Evolutionary conservation across 2,888 invertebrate species (phyloP), one percentile per base, ranked within the genome.

Genomic region (Vesta saturnalis): DNA sequence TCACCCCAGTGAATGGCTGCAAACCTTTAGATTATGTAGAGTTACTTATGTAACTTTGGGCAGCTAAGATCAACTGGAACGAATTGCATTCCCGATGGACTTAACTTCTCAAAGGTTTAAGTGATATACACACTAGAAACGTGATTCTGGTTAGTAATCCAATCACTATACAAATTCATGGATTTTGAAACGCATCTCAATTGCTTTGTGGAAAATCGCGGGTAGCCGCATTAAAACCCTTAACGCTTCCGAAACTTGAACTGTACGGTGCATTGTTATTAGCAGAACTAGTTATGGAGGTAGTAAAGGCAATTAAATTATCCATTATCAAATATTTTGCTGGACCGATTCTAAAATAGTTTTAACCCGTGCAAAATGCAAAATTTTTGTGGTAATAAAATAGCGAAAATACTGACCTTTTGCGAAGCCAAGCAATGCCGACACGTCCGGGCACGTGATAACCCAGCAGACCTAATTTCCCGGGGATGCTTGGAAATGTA

Each of bases 171-270:
- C 62, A 72, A 54, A 21, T 75, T 12, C 69, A 73, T 49, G 73
- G 75, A 6, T 76, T 77, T 64, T 61, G 64, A 75, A n/a, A n/a
- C n/a, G n/a, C n/a, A n/a, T n/a, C n/a, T n/a, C n/a, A n/a, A n/a
- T n/a, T n/a, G n/a, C n/a, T n/a, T n/a, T n/a, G n/a, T n/a, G n/a
- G n/a, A n/a, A n/a, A n/a, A n/a, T n/a, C n/a, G n/a, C n/a, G n/a
- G n/a, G n/a, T n/a, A n/a, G n/a, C n/a, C n/a, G n/a, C n/a, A n/a
- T n/a, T n/a, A n/a, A n/a, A n/a, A 69, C 46, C 47, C 4, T 12
- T 74, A n/a, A 71, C 73, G 12, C 15, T 77, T 5, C 75, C 76
- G 14, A 63, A 74, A 46, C 55, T 77, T n/a, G 74, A 76, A 69
- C 47, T 74, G 10, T 72, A 64, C 10, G 74, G 61, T 1, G 74